These are phyloP conservation scores for Lordiphosa stackelbergi DNA, from an alignment of 1,140 invertebrate genomes.

Conservation along the genomic window DNA sequence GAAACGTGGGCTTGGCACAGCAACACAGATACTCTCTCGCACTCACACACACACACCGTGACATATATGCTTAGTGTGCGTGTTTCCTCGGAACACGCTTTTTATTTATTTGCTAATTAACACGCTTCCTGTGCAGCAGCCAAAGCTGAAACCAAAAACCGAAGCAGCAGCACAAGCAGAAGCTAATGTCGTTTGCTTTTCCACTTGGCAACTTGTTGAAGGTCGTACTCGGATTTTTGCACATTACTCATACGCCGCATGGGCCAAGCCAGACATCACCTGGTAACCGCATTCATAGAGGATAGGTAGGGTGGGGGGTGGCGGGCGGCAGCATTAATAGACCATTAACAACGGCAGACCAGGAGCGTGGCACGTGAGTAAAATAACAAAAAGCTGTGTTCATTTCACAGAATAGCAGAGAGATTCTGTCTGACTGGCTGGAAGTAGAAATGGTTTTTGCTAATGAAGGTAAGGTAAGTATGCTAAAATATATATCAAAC, in stretches of 20 bases:
- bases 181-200: conserved; percentile 16
- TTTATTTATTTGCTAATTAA: conserved; percentile 70
- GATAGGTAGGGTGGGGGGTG: neutral
- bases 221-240: conserved; percentile 33
- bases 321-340: conserved; percentile 51
- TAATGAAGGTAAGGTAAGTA: no score
- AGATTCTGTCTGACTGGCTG: no score
- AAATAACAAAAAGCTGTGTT: conserved; percentile 28
- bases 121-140: conserved; percentile 44
- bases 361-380: conserved; percentile 41
- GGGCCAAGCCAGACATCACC: conserved; percentile 17
- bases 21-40: conserved; percentile 11
- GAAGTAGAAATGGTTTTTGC: no score
- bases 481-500: no score
- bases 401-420: conserved; percentile 2
- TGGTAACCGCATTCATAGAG: conserved; percentile 37
- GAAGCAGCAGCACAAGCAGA: conserved; percentile 1
- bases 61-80: conserved; percentile 25
- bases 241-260: conserved; percentile 53
- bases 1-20: conserved; percentile 10
- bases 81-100: conserved; percentile 43
- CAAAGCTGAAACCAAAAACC: conserved; percentile 2
- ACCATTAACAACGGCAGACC: conserved; percentile 49
- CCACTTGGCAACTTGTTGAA: conserved; percentile 62
- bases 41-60: conserved; percentile 5